Conservation (phyloP, 2,113 vertebrate species). For the Bothrops jararaca region DNA sequence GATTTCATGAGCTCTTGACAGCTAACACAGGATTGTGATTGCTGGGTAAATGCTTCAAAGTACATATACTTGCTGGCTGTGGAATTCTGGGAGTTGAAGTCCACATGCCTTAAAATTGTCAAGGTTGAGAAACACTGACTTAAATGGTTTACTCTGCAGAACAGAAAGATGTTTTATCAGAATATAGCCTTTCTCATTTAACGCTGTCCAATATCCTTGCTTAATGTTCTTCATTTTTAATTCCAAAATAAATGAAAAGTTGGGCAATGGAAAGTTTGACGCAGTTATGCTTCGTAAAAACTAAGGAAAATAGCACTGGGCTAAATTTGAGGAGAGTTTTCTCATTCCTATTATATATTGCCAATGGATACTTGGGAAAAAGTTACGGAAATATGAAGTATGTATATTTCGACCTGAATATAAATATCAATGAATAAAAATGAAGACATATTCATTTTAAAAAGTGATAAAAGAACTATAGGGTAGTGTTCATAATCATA, state of each 20-base stretch:
- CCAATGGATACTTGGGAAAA: neutral
- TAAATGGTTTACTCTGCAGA: neutral
- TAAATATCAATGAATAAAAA: neutral
- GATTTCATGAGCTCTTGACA: neutral
- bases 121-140: too few relatives aligned
- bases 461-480: neutral
- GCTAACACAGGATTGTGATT: neutral
- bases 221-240: neutral
- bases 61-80: too few relatives aligned
- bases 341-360: neutral
- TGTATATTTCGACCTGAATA: too few relatives aligned
- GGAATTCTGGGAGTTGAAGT: too few relatives aligned
- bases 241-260: neutral
- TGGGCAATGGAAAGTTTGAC: neutral
- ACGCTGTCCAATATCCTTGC: neutral
- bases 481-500: too few relatives aligned
- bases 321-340: neutral
- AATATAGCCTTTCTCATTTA: neutral
- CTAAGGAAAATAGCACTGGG: neutral
- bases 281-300: neutral
- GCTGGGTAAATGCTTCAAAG: neutral
- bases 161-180: neutral
- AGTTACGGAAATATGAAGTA: neutral
- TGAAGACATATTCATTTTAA: neutral
- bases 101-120: too few relatives aligned